Percentiles rank a stretch among this genome's conserved stretches.
These are phyloP conservation scores for Paedocypris sp. DNA, from an alignment of 2,113 vertebrate genomes.

Conservation along the genomic window DNA sequence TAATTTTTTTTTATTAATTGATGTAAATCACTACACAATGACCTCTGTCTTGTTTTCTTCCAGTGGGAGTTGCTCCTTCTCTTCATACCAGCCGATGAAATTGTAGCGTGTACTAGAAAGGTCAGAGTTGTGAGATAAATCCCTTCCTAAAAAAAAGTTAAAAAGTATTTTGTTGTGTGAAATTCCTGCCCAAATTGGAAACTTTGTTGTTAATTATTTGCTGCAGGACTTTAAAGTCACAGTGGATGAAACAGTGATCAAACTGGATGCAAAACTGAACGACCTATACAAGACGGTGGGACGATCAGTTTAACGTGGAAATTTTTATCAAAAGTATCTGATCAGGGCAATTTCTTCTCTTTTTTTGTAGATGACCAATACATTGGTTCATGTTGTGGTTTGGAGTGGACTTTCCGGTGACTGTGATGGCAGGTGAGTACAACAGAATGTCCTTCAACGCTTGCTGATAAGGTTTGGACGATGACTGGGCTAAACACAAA, in stretches of 20 bases:
- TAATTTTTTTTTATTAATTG: too few species aligned
- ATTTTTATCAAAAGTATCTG: background rate
- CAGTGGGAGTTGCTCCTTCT: constrained; percentile 61
- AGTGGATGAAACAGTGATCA: constrained; percentile 33
- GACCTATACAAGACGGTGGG: constrained; percentile 47
- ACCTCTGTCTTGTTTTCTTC: background rate
- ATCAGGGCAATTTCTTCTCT: background rate
- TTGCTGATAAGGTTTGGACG: background rate
- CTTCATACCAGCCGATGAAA: constrained; percentile 44
- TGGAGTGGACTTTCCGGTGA: constrained; percentile 37
- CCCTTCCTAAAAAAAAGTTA: too few species aligned
- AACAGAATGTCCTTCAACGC: background rate
- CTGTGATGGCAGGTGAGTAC: constrained; percentile 38
- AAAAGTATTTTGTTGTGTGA: too few species aligned
- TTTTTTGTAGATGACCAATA: constrained; percentile 44
- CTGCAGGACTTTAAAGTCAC: constrained; percentile 36
- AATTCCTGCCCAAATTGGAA: background rate
- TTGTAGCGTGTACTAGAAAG: constrained; percentile 45
- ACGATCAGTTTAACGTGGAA: background rate
- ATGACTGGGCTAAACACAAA: background rate
- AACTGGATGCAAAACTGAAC: constrained; percentile 46
- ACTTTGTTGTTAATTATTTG: background rate
- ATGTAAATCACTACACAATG: too few species aligned
- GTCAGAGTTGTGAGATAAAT: constrained; percentile 34
- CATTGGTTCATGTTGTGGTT: constrained; percentile 51